phyloP scores from a whole-genome alignment of 2,113 vertebrate genomes.

The Melospiza melodia region DNA sequence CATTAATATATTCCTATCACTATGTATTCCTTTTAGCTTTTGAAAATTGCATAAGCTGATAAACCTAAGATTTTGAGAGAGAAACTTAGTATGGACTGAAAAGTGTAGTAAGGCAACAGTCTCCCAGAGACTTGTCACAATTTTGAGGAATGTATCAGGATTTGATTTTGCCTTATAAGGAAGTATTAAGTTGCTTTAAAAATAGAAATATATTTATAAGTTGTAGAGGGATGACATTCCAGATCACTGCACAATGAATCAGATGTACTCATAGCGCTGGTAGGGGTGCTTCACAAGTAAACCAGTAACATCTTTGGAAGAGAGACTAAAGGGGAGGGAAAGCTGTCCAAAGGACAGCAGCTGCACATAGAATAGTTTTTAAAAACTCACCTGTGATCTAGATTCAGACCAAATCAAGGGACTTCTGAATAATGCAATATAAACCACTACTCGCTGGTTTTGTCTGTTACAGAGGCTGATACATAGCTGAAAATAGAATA shows the following conservation, averaged over 20 bases:
- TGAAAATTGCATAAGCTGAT: not conserved
- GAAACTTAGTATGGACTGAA: not conserved
- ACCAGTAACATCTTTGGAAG: not conserved
- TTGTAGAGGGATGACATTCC: not conserved
- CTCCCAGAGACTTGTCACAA: not conserved
- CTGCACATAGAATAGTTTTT: not conserved
- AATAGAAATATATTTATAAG: not conserved
- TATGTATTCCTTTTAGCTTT: not conserved
- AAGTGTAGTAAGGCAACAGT: not conserved
- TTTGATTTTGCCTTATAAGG: constrained; percentile 7
- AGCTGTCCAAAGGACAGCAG: not conserved
- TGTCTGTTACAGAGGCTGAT: not conserved
- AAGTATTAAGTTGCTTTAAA: not conserved
- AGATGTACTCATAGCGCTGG: not conserved
- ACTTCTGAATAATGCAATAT: not conserved
- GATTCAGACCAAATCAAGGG: not conserved
- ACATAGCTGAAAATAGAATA: not conserved
- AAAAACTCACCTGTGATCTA: not conserved
- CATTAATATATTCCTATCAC: not conserved
- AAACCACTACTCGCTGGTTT: not conserved
- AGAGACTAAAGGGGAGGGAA: not conserved
- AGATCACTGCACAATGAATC: not conserved
- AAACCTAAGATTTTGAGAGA: not conserved
- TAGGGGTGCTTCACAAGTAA: not conserved
- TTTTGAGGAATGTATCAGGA: not conserved